phyloP scores from a whole-genome alignment of 2,888 invertebrate species.

The Unio delphinus region DNA sequence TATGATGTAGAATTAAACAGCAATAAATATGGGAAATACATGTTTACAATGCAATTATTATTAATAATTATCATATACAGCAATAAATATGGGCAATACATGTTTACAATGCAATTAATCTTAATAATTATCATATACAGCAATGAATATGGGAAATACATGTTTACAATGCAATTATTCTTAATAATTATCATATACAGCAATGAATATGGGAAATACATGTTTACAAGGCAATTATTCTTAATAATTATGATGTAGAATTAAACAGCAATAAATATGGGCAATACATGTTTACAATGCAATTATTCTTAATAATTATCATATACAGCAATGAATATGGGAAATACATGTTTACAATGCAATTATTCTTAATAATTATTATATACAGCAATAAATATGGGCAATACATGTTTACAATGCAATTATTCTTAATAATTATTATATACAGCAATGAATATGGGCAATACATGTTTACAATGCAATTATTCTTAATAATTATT shows the following conservation, averaged over 20 bases:
- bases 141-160: neutral
- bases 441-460: no score
- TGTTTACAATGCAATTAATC: neutral
- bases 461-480: neutral
- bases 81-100: neutral
- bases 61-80: neutral
- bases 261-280: no score
- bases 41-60: neutral
- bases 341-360: neutral
- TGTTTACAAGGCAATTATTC: neutral
- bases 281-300: neutral
- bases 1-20: no score
- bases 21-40: neutral
- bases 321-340: no score
- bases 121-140: neutral
- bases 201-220: neutral
- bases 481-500: neutral
- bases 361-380: neutral
- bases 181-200: neutral
- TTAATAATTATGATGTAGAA: neutral
- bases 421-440: neutral
- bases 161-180: neutral
- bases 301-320: neutral
- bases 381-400: no score
- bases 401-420: neutral